Base-by-base conservation (phyloP, 2,113 vertebrate genomes). In the Sterna hirundo region DNA sequence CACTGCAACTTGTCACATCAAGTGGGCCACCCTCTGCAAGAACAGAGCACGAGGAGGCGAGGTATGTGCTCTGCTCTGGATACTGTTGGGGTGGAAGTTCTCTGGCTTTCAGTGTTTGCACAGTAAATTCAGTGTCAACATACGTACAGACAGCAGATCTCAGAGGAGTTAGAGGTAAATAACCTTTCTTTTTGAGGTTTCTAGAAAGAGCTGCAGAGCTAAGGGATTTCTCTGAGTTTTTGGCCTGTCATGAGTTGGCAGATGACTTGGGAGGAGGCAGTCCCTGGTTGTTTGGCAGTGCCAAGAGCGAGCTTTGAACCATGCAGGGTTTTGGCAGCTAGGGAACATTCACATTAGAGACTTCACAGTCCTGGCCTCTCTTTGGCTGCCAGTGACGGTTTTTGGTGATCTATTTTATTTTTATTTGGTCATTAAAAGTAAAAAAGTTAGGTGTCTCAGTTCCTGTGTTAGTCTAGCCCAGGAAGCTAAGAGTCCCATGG, bases 221-320 rank as follows among this genome's bases (percentile, higher is more conserved):
- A 26, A 75, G 91, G 93, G 92, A 86, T 90, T 94, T 94, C 57
- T 94, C 55, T 86, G 57, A 86, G 60, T 6, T 90, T 91, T 92
- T 83, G 61, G 40, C 44, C 77, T 94, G 83, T 82, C 86, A 65
- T 23, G 52, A 74, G 36, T 52, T 92, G 90, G 93, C 93, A 91
- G 92, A 47, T 91, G 86, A 65, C 47, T 72, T 21, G 57, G 69
- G 72, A 91, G 38, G 60, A 93, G 61, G 34, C 21, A 47, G 61
- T 91, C 86, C 81, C 93, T 36, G 40, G 52, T 76, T 15, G 4
- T 75, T 84, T 51, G 84, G 81, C 74, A 65, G 47, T 76, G 86
- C 84, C 65, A 47, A 69, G 84, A 68, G 47, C 1, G 3, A 54
- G 91, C 84, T 91, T 91, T 87, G 78, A 91, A 74, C 70, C 61